Evolutionary conservation across 2,797 vertebrate species (phyloP).

Genomic region (Artibeus lituratus): DNA sequence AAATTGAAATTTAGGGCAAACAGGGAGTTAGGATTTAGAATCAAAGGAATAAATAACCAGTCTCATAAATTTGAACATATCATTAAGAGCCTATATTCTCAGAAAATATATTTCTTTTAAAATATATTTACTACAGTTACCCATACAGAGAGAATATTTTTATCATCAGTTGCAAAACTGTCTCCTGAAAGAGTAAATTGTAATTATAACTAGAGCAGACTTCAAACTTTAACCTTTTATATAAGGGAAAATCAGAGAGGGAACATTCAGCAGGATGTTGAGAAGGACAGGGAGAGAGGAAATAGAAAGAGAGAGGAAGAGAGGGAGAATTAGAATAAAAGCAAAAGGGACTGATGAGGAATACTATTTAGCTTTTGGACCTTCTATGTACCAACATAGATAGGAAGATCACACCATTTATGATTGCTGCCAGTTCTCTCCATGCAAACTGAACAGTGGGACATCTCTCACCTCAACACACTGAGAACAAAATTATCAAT

Average conservation of each 20-base stretch:
- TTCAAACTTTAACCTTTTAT: constrained; percentile 33
- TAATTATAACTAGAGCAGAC: constrained; percentile 22
- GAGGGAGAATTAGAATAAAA: neutral
- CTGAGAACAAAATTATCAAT: neutral
- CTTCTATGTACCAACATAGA: neutral
- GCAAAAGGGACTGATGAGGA: neutral
- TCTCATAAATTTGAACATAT: neutral
- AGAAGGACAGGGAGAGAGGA: neutral
- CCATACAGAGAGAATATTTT: constrained; percentile 58
- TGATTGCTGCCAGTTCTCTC: neutral
- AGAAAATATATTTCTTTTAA: constrained; percentile 47
- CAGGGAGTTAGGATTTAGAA: constrained; percentile 14
- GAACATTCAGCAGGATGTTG: neutral
- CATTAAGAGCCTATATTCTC: constrained; percentile 15
- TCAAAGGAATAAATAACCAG: neutral
- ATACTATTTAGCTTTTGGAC: neutral
- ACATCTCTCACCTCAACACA: neutral
- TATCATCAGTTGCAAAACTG: constrained; percentile 45
- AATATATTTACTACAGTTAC: constrained; percentile 46
- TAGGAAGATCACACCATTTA: neutral
- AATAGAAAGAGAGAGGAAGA: neutral
- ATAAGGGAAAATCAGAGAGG: neutral
- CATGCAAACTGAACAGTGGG: neutral
- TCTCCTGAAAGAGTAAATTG: constrained; percentile 34
- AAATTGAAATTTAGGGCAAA: constrained; percentile 18